A percentile compares a stretch with the other conserved stretches of the same genome.
phyloP scores from a whole-genome alignment of 1,140 invertebrate genomes.

The Cotesia glomerata region DNA sequence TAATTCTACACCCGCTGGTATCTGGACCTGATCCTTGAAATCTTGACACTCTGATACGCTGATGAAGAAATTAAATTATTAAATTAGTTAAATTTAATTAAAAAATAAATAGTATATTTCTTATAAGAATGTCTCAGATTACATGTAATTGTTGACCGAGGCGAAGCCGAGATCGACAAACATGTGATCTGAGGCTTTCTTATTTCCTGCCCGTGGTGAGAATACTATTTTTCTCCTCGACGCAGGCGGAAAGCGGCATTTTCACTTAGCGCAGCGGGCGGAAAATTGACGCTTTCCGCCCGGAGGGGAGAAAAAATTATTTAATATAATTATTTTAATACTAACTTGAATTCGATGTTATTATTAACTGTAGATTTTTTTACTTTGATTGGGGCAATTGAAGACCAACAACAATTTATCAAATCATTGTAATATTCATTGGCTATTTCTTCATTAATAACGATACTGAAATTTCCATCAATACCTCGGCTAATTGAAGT shows the following conservation, averaged over 20 bases:
- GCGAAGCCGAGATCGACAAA: no score
- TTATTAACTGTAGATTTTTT: slow-evolving; percentile 38
- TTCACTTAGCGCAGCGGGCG: no score
- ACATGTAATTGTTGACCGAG: no score
- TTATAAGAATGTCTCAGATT: no score
- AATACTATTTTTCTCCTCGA: no score
- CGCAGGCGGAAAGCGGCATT: no score
- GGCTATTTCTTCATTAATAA: slow-evolving; percentile 45
- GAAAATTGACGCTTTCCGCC: no score
- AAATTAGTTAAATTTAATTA: not conserved
- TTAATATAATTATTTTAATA: slow-evolving; percentile 24
- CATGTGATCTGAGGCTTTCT: no score
- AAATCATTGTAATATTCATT: slow-evolving; percentile 47
- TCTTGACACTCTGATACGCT: slow-evolving; percentile 59
- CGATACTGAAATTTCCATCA: slow-evolving; percentile 41
- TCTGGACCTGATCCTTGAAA: slow-evolving; percentile 51
- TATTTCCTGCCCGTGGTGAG: no score
- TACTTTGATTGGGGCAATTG: slow-evolving; percentile 52
- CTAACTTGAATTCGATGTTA: slow-evolving; percentile 63
- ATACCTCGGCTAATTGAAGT: slow-evolving; percentile 56
- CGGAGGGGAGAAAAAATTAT: no score
- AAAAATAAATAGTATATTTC: not conserved
- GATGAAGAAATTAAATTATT: not conserved
- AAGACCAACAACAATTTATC: slow-evolving; percentile 61
- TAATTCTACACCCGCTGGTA: slow-evolving; percentile 54